These are phyloP conservation scores for Aphidoletes aphidimyza DNA, from an alignment of 2,888 invertebrate genomes.

Conservation along the genomic window DNA sequence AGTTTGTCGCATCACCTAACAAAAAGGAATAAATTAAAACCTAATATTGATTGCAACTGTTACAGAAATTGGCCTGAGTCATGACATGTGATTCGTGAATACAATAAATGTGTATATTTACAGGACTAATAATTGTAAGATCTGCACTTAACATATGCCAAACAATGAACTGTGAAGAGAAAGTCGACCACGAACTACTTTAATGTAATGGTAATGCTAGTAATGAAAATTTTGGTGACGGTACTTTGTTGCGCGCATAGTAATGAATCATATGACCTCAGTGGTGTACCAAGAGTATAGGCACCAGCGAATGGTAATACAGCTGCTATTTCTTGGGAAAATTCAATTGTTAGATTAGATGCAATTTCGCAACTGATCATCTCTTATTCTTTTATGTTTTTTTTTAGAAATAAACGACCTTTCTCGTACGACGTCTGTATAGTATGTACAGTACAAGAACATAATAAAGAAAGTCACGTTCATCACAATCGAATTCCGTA, in stretches of 20 bases:
- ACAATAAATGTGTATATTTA: background rate
- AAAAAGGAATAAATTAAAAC: no score
- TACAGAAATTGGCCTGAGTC: background rate
- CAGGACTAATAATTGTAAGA: background rate
- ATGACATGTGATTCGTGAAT: background rate
- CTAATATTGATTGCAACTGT: background rate
- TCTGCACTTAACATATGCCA: background rate
- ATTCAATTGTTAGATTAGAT: conserved; percentile 20
- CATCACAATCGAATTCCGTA: background rate
- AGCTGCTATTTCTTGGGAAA: conserved; percentile 1
- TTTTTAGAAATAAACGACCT: background rate
- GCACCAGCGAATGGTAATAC: background rate
- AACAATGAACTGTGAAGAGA: no score
- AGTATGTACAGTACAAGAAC: no score
- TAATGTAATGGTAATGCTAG: no score
- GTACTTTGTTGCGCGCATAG: no score
- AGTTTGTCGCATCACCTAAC: no score
- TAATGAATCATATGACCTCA: no score
- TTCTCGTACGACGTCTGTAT: no score
- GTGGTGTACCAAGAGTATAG: no score
- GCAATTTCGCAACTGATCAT: background rate
- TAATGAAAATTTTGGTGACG: no score
- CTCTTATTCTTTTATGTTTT: background rate
- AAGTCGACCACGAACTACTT: no score
- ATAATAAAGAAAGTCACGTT: conserved; percentile 27